These are phyloP conservation scores for Poecilus cupreus DNA, from an alignment of 2,888 invertebrate species.

Conservation along the genomic window DNA sequence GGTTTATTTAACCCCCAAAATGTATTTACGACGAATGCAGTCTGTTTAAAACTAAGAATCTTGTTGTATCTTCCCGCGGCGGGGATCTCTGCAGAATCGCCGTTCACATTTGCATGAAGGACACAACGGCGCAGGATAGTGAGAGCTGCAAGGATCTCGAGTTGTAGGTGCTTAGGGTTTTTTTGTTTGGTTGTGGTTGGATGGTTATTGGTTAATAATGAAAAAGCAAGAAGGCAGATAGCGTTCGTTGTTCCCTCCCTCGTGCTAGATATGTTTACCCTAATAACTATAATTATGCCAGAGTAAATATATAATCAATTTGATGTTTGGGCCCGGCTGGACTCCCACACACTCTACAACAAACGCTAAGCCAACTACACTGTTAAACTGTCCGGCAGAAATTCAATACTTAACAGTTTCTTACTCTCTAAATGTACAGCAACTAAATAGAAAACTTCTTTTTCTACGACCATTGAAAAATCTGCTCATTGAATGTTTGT, in stretches of 20 bases:
- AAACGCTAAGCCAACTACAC: constrained; percentile 12
- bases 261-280: constrained; percentile 72
- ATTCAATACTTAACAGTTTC: no score
- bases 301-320: constrained; percentile 74
- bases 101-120: background rate
- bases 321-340: constrained; percentile 70
- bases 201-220: constrained; percentile 57
- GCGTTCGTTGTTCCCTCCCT: constrained; percentile 68
- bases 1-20: no score
- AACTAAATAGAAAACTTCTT: no score
- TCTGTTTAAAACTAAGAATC: no score
- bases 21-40: no score
- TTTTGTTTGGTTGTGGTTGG: background rate
- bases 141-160: no score
- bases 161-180: background rate
- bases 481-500: no score
- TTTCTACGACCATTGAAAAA: no score
- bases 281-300: constrained; percentile 74
- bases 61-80: no score
- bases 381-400: constrained; percentile 29
- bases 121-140: background rate
- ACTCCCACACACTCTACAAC: constrained; percentile 68
- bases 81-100: no score
- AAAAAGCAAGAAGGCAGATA: constrained; percentile 49
- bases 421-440: no score